phyloP scores from a whole-genome alignment of 2,888 invertebrate species.

The Synanthedon andrenaeformis region DNA sequence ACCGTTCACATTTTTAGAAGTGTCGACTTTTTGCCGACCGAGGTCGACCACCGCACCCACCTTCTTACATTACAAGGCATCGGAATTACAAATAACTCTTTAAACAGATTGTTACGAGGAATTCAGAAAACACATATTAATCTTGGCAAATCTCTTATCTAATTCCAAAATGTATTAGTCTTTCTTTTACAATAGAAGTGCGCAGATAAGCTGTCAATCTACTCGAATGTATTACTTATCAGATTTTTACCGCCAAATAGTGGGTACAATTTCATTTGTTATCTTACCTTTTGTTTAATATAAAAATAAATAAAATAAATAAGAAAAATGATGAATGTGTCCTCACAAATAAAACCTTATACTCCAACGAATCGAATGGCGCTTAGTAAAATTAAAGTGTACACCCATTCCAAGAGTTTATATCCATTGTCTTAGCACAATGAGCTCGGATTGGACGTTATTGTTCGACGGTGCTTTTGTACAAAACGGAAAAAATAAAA shows the following conservation, averaged over 20 bases:
- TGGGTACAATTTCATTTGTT: too few relatives aligned
- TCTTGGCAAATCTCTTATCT: too few relatives aligned
- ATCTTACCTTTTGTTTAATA: too few relatives aligned
- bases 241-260: too few relatives aligned
- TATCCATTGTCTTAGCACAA: conserved; percentile 38
- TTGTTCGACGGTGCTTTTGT: conserved; percentile 35
- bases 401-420: conserved; percentile 23
- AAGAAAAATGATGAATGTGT: too few relatives aligned
- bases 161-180: too few relatives aligned
- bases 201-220: too few relatives aligned
- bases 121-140: not conserved
- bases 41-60: conserved; percentile 11
- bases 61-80: not conserved
- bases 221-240: too few relatives aligned
- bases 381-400: conserved; percentile 22
- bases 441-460: conserved; percentile 29
- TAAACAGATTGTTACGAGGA: not conserved
- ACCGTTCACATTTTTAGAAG: conserved; percentile 11
- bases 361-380: conserved; percentile 40
- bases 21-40: conserved; percentile 13
- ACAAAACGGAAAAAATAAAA: conserved; percentile 18
- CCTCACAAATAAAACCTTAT: conserved; percentile 12
- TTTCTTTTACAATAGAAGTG: too few relatives aligned
- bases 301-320: too few relatives aligned
- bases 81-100: not conserved